These are phyloP conservation scores for Rhamnusium bicolor DNA, from an alignment of 2,888 invertebrate genomes.

Conservation along the genomic window DNA sequence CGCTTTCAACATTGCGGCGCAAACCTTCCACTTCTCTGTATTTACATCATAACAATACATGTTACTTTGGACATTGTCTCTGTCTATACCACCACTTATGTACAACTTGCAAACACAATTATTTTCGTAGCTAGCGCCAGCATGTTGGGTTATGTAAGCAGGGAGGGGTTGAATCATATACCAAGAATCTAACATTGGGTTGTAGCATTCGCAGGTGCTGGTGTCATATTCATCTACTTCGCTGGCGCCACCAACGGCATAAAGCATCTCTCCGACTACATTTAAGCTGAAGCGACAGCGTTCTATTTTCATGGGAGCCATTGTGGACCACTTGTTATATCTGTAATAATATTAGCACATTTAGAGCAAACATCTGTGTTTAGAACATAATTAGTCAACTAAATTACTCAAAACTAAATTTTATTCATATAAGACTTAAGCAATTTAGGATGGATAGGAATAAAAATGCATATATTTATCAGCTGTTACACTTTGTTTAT, in stretches of 20 bases:
- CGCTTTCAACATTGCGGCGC: constrained; percentile 75
- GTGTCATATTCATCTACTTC: constrained; percentile 74
- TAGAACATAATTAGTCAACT: no score
- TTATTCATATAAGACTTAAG: neutral
- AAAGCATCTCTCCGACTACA: constrained; percentile 73
- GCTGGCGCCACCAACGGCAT: constrained; percentile 78
- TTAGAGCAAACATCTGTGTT: neutral
- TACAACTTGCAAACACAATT: constrained; percentile 68
- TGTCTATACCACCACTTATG: constrained; percentile 75
- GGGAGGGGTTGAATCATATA: constrained; percentile 74
- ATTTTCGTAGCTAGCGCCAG: constrained; percentile 70
- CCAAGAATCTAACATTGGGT: constrained; percentile 75
- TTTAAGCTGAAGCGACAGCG: constrained; percentile 79
- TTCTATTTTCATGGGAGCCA: constrained; percentile 79
- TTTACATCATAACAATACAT: constrained; percentile 73
- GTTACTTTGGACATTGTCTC: constrained; percentile 68
- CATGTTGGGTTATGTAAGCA: constrained; percentile 76
- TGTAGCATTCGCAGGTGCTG: constrained; percentile 76
- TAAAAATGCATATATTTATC: no score
- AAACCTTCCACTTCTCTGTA: constrained; percentile 73
- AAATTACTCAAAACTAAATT: no score
- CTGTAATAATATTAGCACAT: constrained; percentile 32
- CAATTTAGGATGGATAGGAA: neutral
- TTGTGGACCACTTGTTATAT: constrained; percentile 78
- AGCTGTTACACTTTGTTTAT: no score